Base-by-base conservation (phyloP, 2,797 vertebrate species). In the Oophaga sylvatica region DNA sequence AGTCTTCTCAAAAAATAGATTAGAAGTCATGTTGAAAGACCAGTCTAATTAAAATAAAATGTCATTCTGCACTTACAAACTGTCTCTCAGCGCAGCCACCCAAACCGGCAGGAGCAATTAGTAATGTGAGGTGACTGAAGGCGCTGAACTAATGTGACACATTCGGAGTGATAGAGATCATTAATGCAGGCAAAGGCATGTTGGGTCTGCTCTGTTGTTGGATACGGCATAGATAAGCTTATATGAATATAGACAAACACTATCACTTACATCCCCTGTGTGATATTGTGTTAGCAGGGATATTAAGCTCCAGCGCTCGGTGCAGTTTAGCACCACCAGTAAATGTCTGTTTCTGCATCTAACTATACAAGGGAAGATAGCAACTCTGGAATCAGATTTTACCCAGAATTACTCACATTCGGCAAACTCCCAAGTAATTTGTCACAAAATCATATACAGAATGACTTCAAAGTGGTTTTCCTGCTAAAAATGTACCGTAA, bases 21-120 rank as follows among this genome's bases (percentile, higher is more conserved):
- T 85, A 87, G 80, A 67, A 67, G 75, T 63, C 83, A 26, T 63
- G 85, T 75, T 81, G 85, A 87, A 79, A 87, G 87, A 80, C 17
- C 9, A 3, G n/a, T 79, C 83, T 80, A 59, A 75, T 88, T 88
- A 84, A 80, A 88, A 75, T 75, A 75, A 84, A 45, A 80, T 80
- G 82, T 80, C 87, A 87, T 19, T 20, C 62, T 81, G 67, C 68
- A 31, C 63, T 70, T 71, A 7, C 77, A 31, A 41, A 63, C 31
- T 80, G 57, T 84, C 77, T 84, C 68, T 85, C 87, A 88, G 62
- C 68, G 26, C 82, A 67, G 78, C 77, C 35, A 53, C 17, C 76
- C 22, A 29, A 75, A 80, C 78, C 82, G 6, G 63, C n/a, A 41
- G 35, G 4, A 57, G 53, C 76, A 88, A 84, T 84, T 80, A 88